Percentiles rank a stretch among this genome's conserved stretches.
phyloP scores from a whole-genome alignment of 2,113 vertebrate species.

The Rafetus swinhoei region DNA sequence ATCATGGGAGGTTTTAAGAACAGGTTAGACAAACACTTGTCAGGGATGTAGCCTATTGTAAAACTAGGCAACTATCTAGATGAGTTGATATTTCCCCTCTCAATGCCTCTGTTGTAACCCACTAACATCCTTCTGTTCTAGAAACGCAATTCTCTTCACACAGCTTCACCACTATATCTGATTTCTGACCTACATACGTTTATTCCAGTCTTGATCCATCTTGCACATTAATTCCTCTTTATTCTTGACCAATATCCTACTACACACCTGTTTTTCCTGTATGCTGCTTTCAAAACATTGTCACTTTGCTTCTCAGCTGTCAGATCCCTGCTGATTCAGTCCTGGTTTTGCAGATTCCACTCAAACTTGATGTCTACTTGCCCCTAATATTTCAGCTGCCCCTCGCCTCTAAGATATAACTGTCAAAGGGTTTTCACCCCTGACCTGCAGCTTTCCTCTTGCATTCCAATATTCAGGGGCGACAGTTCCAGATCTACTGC shows the following conservation, averaged over 20 bases:
- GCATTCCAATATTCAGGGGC: neutral
- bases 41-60: no score
- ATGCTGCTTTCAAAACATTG: neutral
- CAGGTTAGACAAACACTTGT: no score
- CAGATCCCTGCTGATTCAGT: fast-evolving
- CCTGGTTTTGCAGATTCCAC: neutral
- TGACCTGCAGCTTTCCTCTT: neutral
- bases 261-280: fast-evolving
- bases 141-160: neutral
- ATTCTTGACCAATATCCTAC: neutral
- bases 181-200: neutral
- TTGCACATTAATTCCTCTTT: fast-evolving
- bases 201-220: neutral
- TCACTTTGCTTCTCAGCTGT: fast-evolving
- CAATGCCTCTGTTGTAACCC: neutral
- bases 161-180: neutral
- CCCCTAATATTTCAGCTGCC: neutral
- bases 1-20: no score
- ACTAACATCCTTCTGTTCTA: neutral
- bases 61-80: no score
- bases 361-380: neutral
- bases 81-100: no score
- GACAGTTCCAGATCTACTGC: neutral
- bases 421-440: neutral
- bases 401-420: neutral